Percentiles rank a stretch among this genome's conserved stretches.
Conservation (phyloP, 2,797 vertebrate genomes). For the Lerista edwardsae region DNA sequence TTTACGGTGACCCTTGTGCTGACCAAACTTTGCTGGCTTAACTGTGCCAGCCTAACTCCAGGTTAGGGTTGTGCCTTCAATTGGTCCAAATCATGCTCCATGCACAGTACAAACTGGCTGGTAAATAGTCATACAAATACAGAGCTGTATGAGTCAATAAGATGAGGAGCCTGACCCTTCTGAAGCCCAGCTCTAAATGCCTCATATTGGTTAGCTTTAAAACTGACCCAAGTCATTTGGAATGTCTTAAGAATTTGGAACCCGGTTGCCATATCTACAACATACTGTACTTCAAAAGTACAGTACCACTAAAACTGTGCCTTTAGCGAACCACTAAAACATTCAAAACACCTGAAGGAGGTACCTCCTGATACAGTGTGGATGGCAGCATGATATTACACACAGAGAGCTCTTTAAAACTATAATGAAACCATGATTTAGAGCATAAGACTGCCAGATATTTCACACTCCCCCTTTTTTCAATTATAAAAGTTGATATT, state of each 20-base stretch:
- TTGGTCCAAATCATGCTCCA: too few relatives aligned
- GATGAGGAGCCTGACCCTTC: neutral
- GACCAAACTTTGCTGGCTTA: too few relatives aligned
- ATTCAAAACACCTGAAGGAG: neutral
- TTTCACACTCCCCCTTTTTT: constrained; percentile 57
- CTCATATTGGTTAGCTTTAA: neutral
- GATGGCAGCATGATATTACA: constrained; percentile 11
- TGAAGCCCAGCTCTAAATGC: neutral
- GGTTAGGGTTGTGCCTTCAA: too few relatives aligned
- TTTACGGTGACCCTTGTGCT: too few relatives aligned
- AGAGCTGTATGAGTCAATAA: neutral
- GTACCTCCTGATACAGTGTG: neutral
- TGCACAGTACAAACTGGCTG: too few relatives aligned
- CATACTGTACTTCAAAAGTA: neutral
- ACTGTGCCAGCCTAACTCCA: too few relatives aligned
- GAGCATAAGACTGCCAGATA: constrained; percentile 37
- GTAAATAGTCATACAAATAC: too few relatives aligned
- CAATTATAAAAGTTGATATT: constrained; percentile 59
- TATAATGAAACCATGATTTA: constrained; percentile 38
- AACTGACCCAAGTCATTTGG: neutral
- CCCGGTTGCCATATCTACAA: neutral
- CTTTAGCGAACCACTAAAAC: neutral
- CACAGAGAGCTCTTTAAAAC: constrained; percentile 22
- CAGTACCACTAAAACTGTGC: too few relatives aligned
- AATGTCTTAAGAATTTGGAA: neutral